Conservation (phyloP, 2,797 vertebrate species). For the Lateolabrax maculatus region DNA sequence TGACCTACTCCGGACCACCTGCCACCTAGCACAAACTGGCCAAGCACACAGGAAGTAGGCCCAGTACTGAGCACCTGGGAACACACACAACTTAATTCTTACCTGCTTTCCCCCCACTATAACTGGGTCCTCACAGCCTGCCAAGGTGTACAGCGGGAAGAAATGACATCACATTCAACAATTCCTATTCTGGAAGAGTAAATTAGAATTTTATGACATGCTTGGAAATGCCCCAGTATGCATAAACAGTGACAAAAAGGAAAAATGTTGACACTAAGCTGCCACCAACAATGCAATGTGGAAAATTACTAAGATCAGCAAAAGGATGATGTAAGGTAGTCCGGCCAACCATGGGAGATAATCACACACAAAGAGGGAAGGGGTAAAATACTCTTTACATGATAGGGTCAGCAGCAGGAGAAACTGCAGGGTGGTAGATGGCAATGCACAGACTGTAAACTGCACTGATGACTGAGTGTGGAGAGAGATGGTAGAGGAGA, state of each 20-base stretch:
- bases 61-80: constrained; percentile 46
- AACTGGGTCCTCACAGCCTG: constrained; percentile 12
- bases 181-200: constrained; percentile 57
- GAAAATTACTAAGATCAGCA: constrained; percentile 71
- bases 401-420: constrained; percentile 73
- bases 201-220: constrained; percentile 52
- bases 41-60: constrained; percentile 56
- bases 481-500: constrained; percentile 54
- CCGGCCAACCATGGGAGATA: constrained; percentile 59
- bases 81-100: constrained; percentile 37
- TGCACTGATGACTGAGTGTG: constrained; percentile 61
- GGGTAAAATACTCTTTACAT: constrained; percentile 64
- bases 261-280: constrained; percentile 70
- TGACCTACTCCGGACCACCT: constrained; percentile 67
- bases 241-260: constrained; percentile 67
- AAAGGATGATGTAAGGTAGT: constrained; percentile 64
- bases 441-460: constrained; percentile 48
- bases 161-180: constrained; percentile 68
- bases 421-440: constrained; percentile 71
- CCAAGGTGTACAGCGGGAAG: constrained; percentile 26
- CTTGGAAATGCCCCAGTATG: constrained; percentile 59
- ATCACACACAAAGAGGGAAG: constrained; percentile 64
- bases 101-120: constrained; percentile 10
- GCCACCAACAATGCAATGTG: constrained; percentile 57
- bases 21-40: constrained; percentile 47